Conservation (phyloP, 1,140 invertebrate genomes). For the Camponotus floridanus region DNA sequence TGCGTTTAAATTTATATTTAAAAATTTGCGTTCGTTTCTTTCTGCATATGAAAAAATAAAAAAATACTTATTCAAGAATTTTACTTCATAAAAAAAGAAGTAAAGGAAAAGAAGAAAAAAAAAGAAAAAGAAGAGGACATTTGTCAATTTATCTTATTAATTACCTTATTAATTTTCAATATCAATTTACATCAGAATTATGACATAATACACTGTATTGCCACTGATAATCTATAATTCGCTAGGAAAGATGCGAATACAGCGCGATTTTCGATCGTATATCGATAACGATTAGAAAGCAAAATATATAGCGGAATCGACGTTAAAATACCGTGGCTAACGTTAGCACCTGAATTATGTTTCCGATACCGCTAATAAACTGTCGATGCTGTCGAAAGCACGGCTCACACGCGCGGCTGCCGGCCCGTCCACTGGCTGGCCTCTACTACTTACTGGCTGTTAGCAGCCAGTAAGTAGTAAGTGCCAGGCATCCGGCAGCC, state of each 20-base stretch:
- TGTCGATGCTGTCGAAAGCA: constrained; percentile 52
- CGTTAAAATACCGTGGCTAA: constrained; percentile 21
- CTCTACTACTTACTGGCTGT: constrained; percentile 30
- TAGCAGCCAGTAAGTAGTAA: constrained; percentile 42
- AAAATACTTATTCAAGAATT: too few relatives aligned
- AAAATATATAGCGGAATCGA: constrained; percentile 11
- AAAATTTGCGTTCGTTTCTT: too few relatives aligned
- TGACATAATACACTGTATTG: too few relatives aligned
- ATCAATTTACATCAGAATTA: too few relatives aligned
- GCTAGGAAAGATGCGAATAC: neutral
- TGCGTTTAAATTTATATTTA: too few relatives aligned
- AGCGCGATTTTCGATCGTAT: neutral
- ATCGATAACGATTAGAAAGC: neutral
- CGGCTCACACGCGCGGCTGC: neutral
- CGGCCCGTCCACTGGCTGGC: neutral
- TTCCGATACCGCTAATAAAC: constrained; percentile 33
- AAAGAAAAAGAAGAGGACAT: too few relatives aligned
- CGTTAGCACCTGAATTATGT: constrained; percentile 14
- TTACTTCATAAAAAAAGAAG: too few relatives aligned
- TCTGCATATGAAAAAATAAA: too few relatives aligned
- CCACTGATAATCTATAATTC: neutral
- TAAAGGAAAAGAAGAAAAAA: too few relatives aligned
- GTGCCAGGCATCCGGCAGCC: constrained; percentile 29
- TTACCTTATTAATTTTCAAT: too few relatives aligned
- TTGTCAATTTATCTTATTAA: too few relatives aligned